phyloP scores from a whole-genome alignment of 2,888 invertebrate species.

The Polydesmus complanatus region DNA sequence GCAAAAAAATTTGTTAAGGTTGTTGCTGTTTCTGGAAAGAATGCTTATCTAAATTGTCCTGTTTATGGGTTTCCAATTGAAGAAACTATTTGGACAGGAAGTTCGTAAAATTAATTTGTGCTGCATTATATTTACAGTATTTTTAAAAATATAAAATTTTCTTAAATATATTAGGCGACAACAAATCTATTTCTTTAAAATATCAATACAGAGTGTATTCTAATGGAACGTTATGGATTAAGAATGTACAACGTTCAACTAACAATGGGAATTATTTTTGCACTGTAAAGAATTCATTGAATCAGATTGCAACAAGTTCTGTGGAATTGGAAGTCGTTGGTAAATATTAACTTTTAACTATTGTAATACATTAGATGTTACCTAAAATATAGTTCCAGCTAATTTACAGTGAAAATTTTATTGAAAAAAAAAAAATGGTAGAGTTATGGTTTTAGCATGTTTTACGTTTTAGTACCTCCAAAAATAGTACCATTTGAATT shows the following conservation, averaged over 20 bases:
- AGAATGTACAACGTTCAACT: not conserved
- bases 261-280: not conserved
- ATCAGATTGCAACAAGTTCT: not conserved
- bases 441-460: too few relatives aligned
- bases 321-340: not conserved
- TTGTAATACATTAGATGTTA: too few relatives aligned
- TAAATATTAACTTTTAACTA: not conserved
- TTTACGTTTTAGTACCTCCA: slow-evolving; percentile 18
- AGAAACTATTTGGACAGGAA: slow-evolving; percentile 61
- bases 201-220: not conserved
- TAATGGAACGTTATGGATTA: not conserved
- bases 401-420: too few relatives aligned
- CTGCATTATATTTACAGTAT: not conserved
- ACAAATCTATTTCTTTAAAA: not conserved
- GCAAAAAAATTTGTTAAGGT: slow-evolving; percentile 47
- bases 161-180: not conserved
- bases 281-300: not conserved
- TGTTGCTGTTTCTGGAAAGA: slow-evolving; percentile 63
- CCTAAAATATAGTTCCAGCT: too few relatives aligned
- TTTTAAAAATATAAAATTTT: not conserved
- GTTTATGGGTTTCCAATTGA: slow-evolving; percentile 70
- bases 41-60: slow-evolving; percentile 58
- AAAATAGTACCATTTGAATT: slow-evolving; percentile 19
- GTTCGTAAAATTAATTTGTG: slow-evolving; percentile 13
- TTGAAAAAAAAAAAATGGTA: too few relatives aligned